Base-by-base conservation (phyloP, 2,888 invertebrate genomes). In the Seira musarum region DNA sequence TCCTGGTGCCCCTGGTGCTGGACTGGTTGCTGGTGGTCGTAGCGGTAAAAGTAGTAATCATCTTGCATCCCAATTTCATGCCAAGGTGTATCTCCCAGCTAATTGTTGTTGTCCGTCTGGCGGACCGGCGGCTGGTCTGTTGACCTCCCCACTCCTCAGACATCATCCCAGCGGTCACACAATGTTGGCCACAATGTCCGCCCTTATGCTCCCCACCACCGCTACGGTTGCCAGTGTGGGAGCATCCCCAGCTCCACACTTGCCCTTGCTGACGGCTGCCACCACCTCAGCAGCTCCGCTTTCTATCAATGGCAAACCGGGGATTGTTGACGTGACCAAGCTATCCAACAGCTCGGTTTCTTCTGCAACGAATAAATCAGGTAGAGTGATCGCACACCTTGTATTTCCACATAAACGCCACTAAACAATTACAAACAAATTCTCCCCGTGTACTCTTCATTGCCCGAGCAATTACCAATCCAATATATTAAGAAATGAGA, bases 41-140 rank as follows among this genome's bases (percentile, higher is more conserved):
- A 49, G 17, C 49, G 17, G 49, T 8, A 49, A n/a, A 49, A 49
- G 49, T 49, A 49, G 70, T 30, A n/a, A 70, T 60, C 13, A 75
- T 76, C 60, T 83, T 82, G 84, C 83, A 60, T 83, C 85, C 85
- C 84, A 81, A 84, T 83, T 86, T 84, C 83, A 85, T 85, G 84
- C 85, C 87, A 87, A 87, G 84, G 86, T 87, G 87, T 87, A 87
- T 87, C 86, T 86, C 84, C 86, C 86, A 81, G 84, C 85, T n/a
- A 87, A 87, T 83, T 87, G 87, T 83, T 87, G 87, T 80, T 87
- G 87, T 81, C 86, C 86, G 82, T 86, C 87, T 69, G 79, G 82
- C 81, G 86, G 87, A 72, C 84, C 84, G 65, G 84, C 86, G 78
- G 84, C 85, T 75, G 87, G 87, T 83, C 85, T 86, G 75, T 82